Evolutionary conservation across 2,113 vertebrate species (phyloP), one percentile per base, ranked within the genome.

Genomic region (Sigmodon hispidus): DNA sequence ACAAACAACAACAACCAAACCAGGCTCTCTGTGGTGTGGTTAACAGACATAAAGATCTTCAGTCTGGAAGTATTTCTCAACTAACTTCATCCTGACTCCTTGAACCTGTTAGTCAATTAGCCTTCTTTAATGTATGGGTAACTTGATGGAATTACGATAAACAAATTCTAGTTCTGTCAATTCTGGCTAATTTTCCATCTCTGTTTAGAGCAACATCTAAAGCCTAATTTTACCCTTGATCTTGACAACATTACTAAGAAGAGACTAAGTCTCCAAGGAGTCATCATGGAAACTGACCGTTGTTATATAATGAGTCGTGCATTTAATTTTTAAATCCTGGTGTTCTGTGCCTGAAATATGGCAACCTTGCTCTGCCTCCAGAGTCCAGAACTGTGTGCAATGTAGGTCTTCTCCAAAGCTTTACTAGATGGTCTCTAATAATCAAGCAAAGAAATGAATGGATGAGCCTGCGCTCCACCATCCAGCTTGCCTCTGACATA

Each of bases 361-460:
- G 24, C 2, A 12, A 0, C 1, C 0, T 65, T 63, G 50, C 8
- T 93, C 36, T 36, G 40, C 26, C 24, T 9, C 10, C 83, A 55
- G 67, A 86, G 21, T 5, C 69, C 40, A 67, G 34, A 0, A 0
- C 11, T 21, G 36, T 21, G 36, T 69, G n/a, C 55, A 72, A 89
- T 63, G 19, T 65, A 76, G 31, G 43, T 87, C 70, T 90, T 90
- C 59, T 48, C n/a, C 52, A 89, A 95, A 81, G 8, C 40, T 69
- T n/a, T 57, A 61, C 3, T 48, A 55, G 61, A 55, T 36, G 36
- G 76, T 17, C 45, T 45, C 61, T 50, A 86, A 24, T 76, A n/a
- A 63, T 13, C 8, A 52, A 95, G 48, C 84, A 29, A 36, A 88
- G 11, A 50, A 75, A 76, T 1, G 11, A 59, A 11, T 34, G 4